These are phyloP conservation scores for Isichthys henryi DNA, from an alignment of 2,113 vertebrate species.

Conservation along the genomic window DNA sequence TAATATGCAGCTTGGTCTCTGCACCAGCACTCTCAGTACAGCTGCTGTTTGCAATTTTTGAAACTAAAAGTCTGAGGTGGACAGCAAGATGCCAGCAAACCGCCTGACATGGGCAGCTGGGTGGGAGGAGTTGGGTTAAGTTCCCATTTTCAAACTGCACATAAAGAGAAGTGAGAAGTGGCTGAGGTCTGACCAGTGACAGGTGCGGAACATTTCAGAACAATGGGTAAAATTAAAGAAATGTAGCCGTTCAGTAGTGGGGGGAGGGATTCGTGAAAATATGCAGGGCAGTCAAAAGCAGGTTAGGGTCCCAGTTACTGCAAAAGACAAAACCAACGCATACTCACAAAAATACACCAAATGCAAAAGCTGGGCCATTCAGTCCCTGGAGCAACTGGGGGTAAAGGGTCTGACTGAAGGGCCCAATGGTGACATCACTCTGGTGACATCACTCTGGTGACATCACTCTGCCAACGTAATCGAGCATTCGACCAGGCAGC, in stretches of 20 bases:
- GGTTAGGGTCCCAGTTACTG: neutral
- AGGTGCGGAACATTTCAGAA: neutral
- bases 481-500: neutral
- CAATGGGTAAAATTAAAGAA: neutral
- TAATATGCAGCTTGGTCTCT: neutral
- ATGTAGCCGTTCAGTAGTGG: neutral
- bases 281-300: neutral
- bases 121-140: neutral
- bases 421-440: neutral
- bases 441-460: too few relatives aligned
- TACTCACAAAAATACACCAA: neutral
- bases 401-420: neutral
- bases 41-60: neutral
- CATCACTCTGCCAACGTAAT: neutral
- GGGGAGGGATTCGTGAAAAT: neutral
- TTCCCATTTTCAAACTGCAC: neutral
- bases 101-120: neutral
- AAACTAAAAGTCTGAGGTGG: neutral
- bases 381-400: neutral
- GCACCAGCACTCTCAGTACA: neutral
- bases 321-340: neutral
- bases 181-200: neutral
- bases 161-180: neutral
- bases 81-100: neutral
- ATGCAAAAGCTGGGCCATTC: neutral